A percentile compares a stretch with the other conserved stretches of the same genome.
phyloP scores from a whole-genome alignment of 2,113 vertebrate genomes.

The Jaculus jaculus region DNA sequence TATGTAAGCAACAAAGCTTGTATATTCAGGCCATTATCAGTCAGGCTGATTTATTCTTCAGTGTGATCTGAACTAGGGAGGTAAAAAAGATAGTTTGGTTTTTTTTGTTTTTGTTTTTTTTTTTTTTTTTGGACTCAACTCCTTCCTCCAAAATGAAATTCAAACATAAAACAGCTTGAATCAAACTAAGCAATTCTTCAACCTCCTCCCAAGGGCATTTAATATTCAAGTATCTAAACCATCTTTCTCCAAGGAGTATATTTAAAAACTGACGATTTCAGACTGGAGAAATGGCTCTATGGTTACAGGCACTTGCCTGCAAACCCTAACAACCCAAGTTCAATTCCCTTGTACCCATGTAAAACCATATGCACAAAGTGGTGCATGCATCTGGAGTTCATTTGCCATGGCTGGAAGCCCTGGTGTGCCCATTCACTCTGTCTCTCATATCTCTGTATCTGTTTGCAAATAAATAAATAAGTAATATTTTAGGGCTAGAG shows the following conservation, averaged over 20 bases:
- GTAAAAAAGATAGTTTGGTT: constrained; percentile 37
- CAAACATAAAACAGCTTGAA: background rate
- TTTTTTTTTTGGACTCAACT: constrained; percentile 6
- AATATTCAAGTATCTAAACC: constrained; percentile 7
- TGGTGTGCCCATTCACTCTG: too few relatives aligned
- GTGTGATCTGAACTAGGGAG: background rate
- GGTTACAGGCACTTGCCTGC: too few relatives aligned
- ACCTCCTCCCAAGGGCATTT: constrained; percentile 6
- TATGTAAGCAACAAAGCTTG: background rate
- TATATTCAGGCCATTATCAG: background rate
- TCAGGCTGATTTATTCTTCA: constrained; percentile 22
- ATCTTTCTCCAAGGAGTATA: constrained; percentile 41
- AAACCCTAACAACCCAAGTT: too few relatives aligned
- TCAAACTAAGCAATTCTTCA: constrained; percentile 49
- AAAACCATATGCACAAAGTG: too few relatives aligned
- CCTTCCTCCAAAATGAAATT: constrained; percentile 34
- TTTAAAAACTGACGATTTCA: background rate
- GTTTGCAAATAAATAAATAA: too few relatives aligned
- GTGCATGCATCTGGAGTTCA: too few relatives aligned
- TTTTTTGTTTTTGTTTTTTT: too few relatives aligned
- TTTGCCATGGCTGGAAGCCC: too few relatives aligned
- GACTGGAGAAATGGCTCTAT: too few relatives aligned
- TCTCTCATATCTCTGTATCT: too few relatives aligned
- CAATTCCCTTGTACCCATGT: too few relatives aligned
- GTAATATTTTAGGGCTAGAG: too few relatives aligned